Evolutionary conservation across 2,113 vertebrate genomes (phyloP).

Genomic region (Pungitius pungitius): DNA sequence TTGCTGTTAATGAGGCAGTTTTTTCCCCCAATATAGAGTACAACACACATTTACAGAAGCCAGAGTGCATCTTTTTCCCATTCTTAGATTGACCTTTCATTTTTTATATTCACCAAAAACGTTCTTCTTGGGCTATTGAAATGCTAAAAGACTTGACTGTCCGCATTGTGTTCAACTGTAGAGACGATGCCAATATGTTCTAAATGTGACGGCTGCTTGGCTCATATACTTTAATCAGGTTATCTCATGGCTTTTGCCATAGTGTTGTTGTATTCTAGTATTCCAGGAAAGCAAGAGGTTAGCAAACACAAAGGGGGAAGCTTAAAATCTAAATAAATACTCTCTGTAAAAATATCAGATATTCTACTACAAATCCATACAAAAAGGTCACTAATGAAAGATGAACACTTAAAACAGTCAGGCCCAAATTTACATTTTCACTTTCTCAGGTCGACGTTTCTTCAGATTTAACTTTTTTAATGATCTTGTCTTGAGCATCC

Average conservation of each 20-base stretch:
- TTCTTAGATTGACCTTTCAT: neutral
- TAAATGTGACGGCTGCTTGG: neutral
- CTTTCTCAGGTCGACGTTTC: neutral
- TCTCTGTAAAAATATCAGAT: neutral
- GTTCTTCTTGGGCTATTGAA: neutral
- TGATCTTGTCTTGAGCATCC: neutral
- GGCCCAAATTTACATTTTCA: neutral
- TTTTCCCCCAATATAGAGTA: neutral
- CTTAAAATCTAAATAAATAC: neutral
- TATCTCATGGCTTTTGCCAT: neutral
- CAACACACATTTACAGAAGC: neutral
- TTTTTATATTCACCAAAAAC: neutral
- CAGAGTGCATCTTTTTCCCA: neutral
- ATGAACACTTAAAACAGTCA: neutral
- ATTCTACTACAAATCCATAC: neutral
- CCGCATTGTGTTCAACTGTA: neutral
- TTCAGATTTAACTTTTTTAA: neutral
- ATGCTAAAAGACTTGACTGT: neutral
- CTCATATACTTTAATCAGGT: neutral
- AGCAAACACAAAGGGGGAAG: conserved; percentile 19
- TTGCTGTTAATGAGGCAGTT: neutral
- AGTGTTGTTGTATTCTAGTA: neutral
- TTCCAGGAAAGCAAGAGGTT: neutral
- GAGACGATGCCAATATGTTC: neutral
- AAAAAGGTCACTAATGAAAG: neutral